Evolutionary conservation across 2,888 invertebrate species (phyloP).

Genomic region (Troglohyphantes excavatus): DNA sequence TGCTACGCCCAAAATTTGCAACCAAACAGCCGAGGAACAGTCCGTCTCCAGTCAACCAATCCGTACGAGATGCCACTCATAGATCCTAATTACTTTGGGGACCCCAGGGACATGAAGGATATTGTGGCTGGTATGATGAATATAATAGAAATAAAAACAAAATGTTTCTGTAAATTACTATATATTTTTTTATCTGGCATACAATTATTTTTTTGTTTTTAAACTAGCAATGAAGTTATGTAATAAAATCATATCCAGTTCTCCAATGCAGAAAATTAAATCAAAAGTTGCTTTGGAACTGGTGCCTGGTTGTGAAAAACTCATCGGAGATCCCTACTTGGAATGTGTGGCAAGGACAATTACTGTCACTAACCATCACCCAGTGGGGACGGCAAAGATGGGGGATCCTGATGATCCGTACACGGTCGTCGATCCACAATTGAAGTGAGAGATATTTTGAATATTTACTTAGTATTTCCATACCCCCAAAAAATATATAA

Average conservation of each 20-base stretch:
- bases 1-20: background rate
- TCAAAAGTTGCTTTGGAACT: slow-evolving; percentile 89
- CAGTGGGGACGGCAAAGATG: slow-evolving; percentile 94
- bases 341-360: slow-evolving; percentile 93
- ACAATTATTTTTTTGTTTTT: background rate
- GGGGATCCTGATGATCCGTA: slow-evolving; percentile 89
- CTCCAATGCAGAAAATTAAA: slow-evolving; percentile 91
- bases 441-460: slow-evolving; percentile 83
- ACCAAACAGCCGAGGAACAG: slow-evolving; percentile 4
- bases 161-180: background rate
- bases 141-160: background rate
- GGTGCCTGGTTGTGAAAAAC: slow-evolving; percentile 88
- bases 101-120: background rate
- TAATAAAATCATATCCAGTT: slow-evolving; percentile 89
- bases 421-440: slow-evolving; percentile 91
- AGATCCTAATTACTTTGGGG: background rate
- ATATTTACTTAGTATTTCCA: too few species aligned
- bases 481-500: too few species aligned
- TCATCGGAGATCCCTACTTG: slow-evolving; percentile 89
- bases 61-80: background rate
- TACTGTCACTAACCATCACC: slow-evolving; percentile 95
- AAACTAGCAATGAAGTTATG: slow-evolving; percentile 85
- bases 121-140: background rate
- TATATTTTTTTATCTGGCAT: background rate
- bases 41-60: background rate